Evolutionary conservation across 2,113 vertebrate genomes (phyloP), one percentile per base, ranked within the genome.

Genomic region (Cololabis saira): DNA sequence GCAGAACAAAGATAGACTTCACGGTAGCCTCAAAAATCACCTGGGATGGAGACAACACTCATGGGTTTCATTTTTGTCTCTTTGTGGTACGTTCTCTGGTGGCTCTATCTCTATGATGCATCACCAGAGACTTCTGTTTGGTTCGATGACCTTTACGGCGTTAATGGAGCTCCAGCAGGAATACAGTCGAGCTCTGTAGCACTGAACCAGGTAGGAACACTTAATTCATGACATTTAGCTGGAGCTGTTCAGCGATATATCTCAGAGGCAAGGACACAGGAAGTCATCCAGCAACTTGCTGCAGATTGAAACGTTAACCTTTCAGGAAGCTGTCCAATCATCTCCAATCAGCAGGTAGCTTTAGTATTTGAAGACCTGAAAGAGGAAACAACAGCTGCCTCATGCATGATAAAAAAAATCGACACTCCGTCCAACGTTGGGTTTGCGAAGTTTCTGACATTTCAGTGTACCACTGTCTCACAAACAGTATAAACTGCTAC

Each of bases 161-260:
- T 17, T 42, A 45, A 21, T 24, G 58, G 15, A 1, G 16, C 52
- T 16, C 61, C 2, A 3, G 50, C 48, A 62, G 65, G 40, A 47
- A 9, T 22, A 12, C 65, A 40, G 65, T 47, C 24, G 10, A 3
- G 61, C 44, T 12, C 17, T 10, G 60, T 10, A 48, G 3, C 5
- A 49, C 19, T 0, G 45, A 58, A 44, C 42, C 19, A 44, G 51
- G 17, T 16, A 14, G 6, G 30, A 65, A 53, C 59, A 12, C 53
- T 59, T 70, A 13, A 60, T n/a, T 61, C 51, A 4, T 72, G 78
- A 75, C 78, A 78, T 84, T 75, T 71, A 45, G 33, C 19, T 15
- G 19, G 33, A 43, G 17, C 37, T 47, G 16, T 17, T 54, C 42
- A 40, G 40, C 21, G 13, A 5, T 45, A 7, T 5, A 41, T 33